Evolutionary conservation across 2,113 vertebrate species (phyloP).

Genomic region (Psophia crepitans): DNA sequence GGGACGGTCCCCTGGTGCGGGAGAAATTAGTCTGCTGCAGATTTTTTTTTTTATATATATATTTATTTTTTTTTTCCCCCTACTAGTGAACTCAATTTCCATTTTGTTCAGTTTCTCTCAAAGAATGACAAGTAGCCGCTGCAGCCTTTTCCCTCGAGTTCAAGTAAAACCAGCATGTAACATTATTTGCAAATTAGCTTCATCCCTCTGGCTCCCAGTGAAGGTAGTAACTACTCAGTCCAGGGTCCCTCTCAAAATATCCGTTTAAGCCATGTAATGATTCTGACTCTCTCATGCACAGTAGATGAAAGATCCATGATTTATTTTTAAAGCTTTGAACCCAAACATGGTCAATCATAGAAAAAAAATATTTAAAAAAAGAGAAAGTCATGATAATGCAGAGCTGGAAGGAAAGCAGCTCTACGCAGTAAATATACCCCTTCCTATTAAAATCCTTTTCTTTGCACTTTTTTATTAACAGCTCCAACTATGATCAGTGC

Average conservation of each 20-base stretch:
- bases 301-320: not conserved
- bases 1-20: not conserved
- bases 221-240: not conserved
- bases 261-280: constrained; percentile 6
- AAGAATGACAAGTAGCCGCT: constrained; percentile 15
- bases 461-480: constrained; percentile 47
- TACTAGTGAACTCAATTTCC: not conserved
- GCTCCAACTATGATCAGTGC: constrained; percentile 19
- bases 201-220: constrained; percentile 1
- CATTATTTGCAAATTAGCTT: constrained; percentile 40
- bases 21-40: not conserved
- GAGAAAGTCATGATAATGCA: not conserved
- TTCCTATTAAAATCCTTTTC: constrained; percentile 17
- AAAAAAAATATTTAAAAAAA: not conserved
- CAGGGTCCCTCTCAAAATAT: not conserved
- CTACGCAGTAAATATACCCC: not conserved
- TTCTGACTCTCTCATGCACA: not conserved
- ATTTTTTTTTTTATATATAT: too few species aligned
- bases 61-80: not conserved
- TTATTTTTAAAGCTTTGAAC: constrained; percentile 56
- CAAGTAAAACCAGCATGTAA: not conserved
- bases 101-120: not conserved
- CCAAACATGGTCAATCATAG: constrained; percentile 5
- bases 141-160: not conserved
- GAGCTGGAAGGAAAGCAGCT: constrained; percentile 12